These are phyloP conservation scores for Ibycter americanus DNA, from an alignment of 2,797 vertebrate species.

Conservation along the genomic window DNA sequence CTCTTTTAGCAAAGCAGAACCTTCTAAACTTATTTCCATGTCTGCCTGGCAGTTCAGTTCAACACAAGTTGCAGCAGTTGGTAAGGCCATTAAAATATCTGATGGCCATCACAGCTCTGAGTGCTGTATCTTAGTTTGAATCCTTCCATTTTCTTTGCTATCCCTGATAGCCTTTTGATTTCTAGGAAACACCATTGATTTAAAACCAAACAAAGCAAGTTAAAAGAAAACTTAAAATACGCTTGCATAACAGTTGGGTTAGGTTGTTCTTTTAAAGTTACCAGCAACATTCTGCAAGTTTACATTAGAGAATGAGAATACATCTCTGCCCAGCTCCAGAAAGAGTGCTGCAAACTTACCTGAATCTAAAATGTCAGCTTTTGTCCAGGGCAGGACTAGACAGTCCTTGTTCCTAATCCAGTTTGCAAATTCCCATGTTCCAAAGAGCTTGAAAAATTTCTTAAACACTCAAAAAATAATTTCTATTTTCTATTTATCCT, in stretches of 20 bases:
- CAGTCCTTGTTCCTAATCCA: neutral
- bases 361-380: neutral
- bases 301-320: neutral
- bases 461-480: neutral
- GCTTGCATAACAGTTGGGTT: neutral
- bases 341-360: neutral
- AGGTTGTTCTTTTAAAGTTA: constrained; percentile 46
- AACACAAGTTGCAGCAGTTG: neutral
- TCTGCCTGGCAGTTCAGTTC: neutral
- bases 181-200: neutral
- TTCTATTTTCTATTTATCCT: neutral
- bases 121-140: neutral
- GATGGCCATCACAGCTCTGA: neutral
- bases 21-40: neutral
- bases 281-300: neutral
- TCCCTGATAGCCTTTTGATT: neutral
- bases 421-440: neutral
- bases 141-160: neutral
- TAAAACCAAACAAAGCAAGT: neutral
- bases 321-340: neutral
- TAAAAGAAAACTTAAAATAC: constrained; percentile 14
- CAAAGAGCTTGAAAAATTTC: neutral
- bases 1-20: neutral
- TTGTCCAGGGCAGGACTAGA: neutral
- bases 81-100: neutral